A percentile compares a stretch with the other conserved stretches of the same genome.
These are phyloP conservation scores for Calosoma granatense DNA, from an alignment of 1,140 invertebrate genomes.

Conservation along the genomic window DNA sequence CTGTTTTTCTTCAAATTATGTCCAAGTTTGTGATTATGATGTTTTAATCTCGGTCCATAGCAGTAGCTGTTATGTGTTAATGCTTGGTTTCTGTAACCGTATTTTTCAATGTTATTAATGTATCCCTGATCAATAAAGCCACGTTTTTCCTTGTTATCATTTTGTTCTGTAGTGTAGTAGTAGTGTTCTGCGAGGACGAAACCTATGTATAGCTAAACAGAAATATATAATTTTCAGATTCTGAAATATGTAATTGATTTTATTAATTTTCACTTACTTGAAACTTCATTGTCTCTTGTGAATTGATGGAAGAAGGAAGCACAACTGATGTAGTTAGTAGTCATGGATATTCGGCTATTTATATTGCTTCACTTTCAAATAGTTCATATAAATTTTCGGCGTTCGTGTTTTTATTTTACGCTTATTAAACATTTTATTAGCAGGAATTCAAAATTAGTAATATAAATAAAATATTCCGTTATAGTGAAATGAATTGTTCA, in stretches of 20 bases:
- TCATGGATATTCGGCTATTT: not conserved
- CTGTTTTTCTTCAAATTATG: too few species aligned
- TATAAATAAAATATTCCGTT: too few species aligned
- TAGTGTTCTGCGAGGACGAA: conserved; percentile 22
- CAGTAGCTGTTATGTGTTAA: not conserved
- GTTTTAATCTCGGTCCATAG: not conserved
- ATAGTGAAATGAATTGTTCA: not conserved
- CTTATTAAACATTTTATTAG: not conserved
- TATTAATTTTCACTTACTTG: conserved; percentile 20
- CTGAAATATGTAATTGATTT: not conserved
- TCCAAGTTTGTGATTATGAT: too few species aligned
- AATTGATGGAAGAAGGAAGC: conserved; percentile 11
- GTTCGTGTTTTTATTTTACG: not conserved
- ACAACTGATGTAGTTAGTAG: conserved; percentile 20
- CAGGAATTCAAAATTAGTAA: too few species aligned
- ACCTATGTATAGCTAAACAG: conserved; percentile 22
- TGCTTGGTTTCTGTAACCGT: not conserved
- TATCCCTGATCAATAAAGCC: conserved; percentile 27
- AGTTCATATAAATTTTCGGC: not conserved
- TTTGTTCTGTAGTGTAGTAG: conserved; percentile 16
- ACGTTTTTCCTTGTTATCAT: conserved; percentile 31
- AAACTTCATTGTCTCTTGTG: conserved; percentile 18
- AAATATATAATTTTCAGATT: not conserved
- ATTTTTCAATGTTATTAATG: conserved; percentile 21
- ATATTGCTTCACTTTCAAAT: not conserved